Percentiles rank a stretch among this genome's conserved stretches.
phyloP scores from a whole-genome alignment of 2,888 invertebrate species.

The Melinaea menophilus region DNA sequence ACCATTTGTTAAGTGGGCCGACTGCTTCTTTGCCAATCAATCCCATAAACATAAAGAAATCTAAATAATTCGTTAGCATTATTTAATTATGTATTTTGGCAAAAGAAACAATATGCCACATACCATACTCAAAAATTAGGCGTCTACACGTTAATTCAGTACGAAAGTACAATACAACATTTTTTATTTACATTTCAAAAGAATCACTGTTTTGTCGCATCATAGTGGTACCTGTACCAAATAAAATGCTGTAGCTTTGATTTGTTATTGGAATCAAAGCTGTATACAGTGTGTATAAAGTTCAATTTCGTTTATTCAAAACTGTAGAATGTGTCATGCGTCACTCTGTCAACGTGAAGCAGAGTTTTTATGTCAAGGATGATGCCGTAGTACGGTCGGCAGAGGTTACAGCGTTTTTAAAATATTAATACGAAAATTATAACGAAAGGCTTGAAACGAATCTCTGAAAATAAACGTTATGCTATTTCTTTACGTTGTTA shows the following conservation, averaged over 20 bases:
- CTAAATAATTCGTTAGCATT: too few species aligned
- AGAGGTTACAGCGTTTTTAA: slow-evolving; percentile 21
- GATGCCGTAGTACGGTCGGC: slow-evolving; percentile 28
- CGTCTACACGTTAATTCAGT: slow-evolving; percentile 1
- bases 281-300: slow-evolving; percentile 15
- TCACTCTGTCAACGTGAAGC: slow-evolving; percentile 31
- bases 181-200: slow-evolving; percentile 17
- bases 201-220: slow-evolving; percentile 23
- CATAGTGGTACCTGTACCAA: slow-evolving; percentile 23
- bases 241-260: slow-evolving; percentile 13
- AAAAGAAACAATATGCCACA: neutral
- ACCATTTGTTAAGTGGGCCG: too few species aligned
- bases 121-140: neutral
- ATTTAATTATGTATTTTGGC: too few species aligned
- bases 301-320: slow-evolving; percentile 16
- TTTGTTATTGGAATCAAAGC: slow-evolving; percentile 4
- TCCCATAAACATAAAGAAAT: too few species aligned
- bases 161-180: slow-evolving; percentile 4
- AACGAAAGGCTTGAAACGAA: slow-evolving; percentile 3
- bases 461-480: neutral
- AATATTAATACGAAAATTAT: slow-evolving; percentile 16
- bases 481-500: neutral
- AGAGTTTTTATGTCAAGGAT: slow-evolving; percentile 35
- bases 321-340: slow-evolving; percentile 18
- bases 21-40: too few species aligned